Percentiles rank a stretch among this genome's conserved stretches.
Evolutionary conservation across 1,140 invertebrate species (phyloP).

Genomic region (Ctenoplectra terminalis): DNA sequence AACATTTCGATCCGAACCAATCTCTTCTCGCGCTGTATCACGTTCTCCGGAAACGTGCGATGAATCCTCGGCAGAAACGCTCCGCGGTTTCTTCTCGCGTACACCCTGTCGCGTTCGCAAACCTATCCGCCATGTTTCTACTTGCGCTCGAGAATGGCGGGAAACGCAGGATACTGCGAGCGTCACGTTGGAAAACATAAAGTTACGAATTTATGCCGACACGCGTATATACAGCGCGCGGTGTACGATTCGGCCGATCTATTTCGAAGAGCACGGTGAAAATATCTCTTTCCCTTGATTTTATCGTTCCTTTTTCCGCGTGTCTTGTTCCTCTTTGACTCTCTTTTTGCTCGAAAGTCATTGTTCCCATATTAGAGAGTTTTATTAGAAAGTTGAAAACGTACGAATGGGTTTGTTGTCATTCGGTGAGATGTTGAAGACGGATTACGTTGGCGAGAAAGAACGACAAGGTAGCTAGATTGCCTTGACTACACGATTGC

Average conservation of each 20-base stretch:
- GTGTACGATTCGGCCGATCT: background rate
- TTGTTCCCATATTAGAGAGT: background rate
- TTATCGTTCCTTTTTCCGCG: background rate
- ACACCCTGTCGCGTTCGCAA: constrained; percentile 9
- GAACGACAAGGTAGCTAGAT: background rate
- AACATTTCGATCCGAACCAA: background rate
- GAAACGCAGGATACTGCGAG: constrained; percentile 14
- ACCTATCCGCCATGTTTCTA: constrained; percentile 24
- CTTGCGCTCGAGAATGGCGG: constrained; percentile 19
- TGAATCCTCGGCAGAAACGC: background rate
- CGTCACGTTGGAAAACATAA: constrained; percentile 29
- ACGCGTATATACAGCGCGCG: background rate
- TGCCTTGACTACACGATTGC: background rate
- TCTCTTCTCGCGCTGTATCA: background rate
- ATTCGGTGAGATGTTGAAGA: background rate
- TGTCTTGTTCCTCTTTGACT: background rate
- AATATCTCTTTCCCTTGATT: background rate
- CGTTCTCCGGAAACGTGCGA: constrained; percentile 2
- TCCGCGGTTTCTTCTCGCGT: constrained; percentile 21
- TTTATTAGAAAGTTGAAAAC: background rate
- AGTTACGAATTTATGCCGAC: constrained; percentile 28
- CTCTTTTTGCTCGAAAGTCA: background rate
- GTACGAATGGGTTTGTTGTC: background rate
- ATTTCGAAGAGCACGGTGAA: constrained; percentile 5
- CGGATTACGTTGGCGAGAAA: background rate